phyloP scores from a whole-genome alignment of 2,113 vertebrate species.

The Caloenas nicobarica region DNA sequence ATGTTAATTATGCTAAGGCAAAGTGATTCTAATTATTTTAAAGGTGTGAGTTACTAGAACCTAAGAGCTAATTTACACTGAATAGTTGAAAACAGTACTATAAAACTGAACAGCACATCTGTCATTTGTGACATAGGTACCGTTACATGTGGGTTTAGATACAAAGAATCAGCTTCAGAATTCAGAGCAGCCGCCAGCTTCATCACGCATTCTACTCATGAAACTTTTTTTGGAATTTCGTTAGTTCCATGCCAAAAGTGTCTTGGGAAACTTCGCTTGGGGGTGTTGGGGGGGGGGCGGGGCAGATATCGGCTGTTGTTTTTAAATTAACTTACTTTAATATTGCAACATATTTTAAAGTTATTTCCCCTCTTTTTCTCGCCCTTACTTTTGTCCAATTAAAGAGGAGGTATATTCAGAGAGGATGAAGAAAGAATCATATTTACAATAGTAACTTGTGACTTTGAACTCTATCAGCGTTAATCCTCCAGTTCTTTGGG shows the following conservation, averaged over 20 bases:
- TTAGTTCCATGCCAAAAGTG: not conserved
- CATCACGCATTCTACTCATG: not conserved
- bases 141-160: not conserved
- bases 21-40: not conserved
- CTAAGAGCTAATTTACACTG: not conserved
- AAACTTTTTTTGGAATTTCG: not conserved
- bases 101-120: not conserved
- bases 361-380: not conserved
- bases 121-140: not conserved
- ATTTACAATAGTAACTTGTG: not conserved
- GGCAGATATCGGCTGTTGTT: not conserved
- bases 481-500: not conserved
- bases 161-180: not conserved
- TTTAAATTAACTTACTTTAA: not conserved
- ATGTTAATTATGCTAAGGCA: not conserved
- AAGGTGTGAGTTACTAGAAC: not conserved
- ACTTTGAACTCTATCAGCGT: not conserved
- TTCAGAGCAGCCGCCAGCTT: not conserved
- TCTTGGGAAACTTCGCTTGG: not conserved
- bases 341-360: not conserved
- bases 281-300: not conserved
- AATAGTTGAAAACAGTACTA: not conserved
- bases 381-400: not conserved
- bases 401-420: not conserved
- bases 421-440: not conserved